phyloP scores from a whole-genome alignment of 2,113 vertebrate genomes.

The Recurvirostra avosetta region DNA sequence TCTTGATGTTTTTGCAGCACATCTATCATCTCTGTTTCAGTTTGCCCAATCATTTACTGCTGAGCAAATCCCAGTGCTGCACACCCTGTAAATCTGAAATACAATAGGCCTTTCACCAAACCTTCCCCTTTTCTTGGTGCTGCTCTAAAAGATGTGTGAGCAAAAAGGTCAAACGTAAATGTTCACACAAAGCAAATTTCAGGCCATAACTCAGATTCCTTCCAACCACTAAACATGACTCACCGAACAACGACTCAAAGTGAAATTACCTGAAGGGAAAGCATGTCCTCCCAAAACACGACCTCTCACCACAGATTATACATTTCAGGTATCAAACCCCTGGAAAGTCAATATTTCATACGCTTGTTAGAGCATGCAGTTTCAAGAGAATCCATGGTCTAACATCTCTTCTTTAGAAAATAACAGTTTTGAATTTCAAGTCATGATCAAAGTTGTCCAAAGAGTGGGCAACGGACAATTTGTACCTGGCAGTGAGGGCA shows the following conservation, averaged over 20 bases:
- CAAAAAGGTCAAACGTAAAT: background rate
- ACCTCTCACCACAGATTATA: background rate
- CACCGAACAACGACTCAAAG: background rate
- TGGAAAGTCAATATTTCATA: background rate
- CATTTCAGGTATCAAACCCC: background rate
- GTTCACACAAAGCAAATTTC: background rate
- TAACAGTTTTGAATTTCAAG: background rate
- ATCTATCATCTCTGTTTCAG: background rate
- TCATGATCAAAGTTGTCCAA: fast-evolving
- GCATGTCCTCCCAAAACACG: background rate
- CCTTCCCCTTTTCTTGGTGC: background rate
- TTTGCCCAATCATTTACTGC: background rate
- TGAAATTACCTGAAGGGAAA: background rate
- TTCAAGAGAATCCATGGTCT: background rate
- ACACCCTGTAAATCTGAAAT: background rate
- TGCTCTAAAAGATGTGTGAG: background rate
- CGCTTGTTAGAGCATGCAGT: background rate
- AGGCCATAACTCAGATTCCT: background rate
- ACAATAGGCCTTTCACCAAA: background rate
- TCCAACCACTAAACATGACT: background rate
- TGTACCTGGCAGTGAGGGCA: background rate
- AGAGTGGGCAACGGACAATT: background rate
- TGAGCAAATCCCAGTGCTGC: background rate
- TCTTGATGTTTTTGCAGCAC: background rate
- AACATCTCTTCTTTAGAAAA: background rate